A percentile compares a stretch with the other conserved stretches of the same genome.
These are phyloP conservation scores for Ametastegia equiseti DNA, from an alignment of 2,888 invertebrate species.

Conservation along the genomic window DNA sequence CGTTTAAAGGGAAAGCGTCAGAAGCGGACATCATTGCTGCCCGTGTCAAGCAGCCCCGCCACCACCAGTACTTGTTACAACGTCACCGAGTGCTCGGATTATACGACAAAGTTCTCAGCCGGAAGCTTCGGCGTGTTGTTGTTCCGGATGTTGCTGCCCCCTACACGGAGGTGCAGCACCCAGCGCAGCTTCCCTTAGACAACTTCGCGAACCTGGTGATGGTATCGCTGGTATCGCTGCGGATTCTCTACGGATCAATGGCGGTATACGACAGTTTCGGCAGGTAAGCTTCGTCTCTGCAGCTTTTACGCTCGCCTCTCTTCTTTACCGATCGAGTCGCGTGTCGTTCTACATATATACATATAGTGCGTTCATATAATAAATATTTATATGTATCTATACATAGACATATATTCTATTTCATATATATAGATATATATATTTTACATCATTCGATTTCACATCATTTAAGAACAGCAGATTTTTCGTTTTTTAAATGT, in stretches of 20 bases:
- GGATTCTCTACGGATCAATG: constrained; percentile 96
- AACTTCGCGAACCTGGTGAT: constrained; percentile 89
- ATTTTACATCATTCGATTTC: background rate
- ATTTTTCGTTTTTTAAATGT: background rate
- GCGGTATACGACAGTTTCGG: constrained; percentile 96
- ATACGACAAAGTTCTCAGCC: constrained; percentile 94
- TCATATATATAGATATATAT: background rate
- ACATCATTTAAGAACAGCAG: background rate
- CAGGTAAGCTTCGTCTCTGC: constrained; percentile 81
- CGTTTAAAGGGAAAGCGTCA: constrained; percentile 70
- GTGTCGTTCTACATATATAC: background rate
- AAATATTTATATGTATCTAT: background rate
- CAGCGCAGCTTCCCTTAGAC: constrained; percentile 89
- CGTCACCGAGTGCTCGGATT: constrained; percentile 85
- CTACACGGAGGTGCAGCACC: constrained; percentile 83
- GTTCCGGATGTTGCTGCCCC: constrained; percentile 73
- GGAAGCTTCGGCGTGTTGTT: constrained; percentile 81
- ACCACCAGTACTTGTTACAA: constrained; percentile 85
- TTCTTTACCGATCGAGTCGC: constrained; percentile 42
- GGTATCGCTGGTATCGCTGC: constrained; percentile 97
- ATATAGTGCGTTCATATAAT: too few relatives aligned
- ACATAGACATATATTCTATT: background rate
- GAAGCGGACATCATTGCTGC: constrained; percentile 77
- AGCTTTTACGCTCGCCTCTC: constrained; percentile 5
- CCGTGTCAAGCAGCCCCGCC: constrained; percentile 84